A percentile compares a stretch with the other conserved stretches of the same genome.
These are phyloP conservation scores for Percopsis omiscomaycus DNA, from an alignment of 2,797 vertebrate genomes.

Conservation along the genomic window DNA sequence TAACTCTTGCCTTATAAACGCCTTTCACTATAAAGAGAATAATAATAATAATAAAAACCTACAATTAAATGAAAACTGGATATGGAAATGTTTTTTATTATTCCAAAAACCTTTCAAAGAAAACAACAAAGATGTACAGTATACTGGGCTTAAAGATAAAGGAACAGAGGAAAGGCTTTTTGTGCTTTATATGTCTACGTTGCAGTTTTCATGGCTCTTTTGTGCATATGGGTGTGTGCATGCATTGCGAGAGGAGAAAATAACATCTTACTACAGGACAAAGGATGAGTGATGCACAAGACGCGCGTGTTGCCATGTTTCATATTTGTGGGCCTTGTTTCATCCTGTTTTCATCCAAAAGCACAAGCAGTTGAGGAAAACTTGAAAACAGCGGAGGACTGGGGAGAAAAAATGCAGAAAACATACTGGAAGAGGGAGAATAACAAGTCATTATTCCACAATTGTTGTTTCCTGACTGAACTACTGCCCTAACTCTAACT, in stretches of 20 bases:
- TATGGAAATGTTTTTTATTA: not conserved
- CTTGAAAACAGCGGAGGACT: slow-evolving; percentile 33
- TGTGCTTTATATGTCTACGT: slow-evolving; percentile 52
- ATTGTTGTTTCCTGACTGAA: slow-evolving; percentile 37
- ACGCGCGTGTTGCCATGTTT: slow-evolving; percentile 8
- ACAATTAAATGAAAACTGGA: too few species aligned
- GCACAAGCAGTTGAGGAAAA: slow-evolving; percentile 49
- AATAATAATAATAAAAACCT: not conserved
- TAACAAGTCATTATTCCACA: slow-evolving; percentile 45
- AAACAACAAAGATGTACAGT: slow-evolving; percentile 17
- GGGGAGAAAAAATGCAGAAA: slow-evolving; percentile 32
- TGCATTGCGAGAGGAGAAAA: slow-evolving; percentile 38
- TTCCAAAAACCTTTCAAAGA: not conserved
- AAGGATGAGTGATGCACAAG: slow-evolving; percentile 48
- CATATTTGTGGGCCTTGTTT: not conserved
- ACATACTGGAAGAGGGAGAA: slow-evolving; percentile 30
- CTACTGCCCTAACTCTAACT: slow-evolving; percentile 7
- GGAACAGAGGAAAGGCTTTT: slow-evolving; percentile 41
- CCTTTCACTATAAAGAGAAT: not conserved
- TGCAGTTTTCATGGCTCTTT: slow-evolving; percentile 62
- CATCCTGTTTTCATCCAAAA: slow-evolving; percentile 4
- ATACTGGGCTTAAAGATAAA: slow-evolving; percentile 48
- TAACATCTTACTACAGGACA: slow-evolving; percentile 57
- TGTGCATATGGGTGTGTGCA: slow-evolving; percentile 42
- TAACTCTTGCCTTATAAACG: slow-evolving; percentile 6